These are phyloP conservation scores for Andrena bucephala DNA, from an alignment of 2,888 invertebrate species.

Conservation along the genomic window DNA sequence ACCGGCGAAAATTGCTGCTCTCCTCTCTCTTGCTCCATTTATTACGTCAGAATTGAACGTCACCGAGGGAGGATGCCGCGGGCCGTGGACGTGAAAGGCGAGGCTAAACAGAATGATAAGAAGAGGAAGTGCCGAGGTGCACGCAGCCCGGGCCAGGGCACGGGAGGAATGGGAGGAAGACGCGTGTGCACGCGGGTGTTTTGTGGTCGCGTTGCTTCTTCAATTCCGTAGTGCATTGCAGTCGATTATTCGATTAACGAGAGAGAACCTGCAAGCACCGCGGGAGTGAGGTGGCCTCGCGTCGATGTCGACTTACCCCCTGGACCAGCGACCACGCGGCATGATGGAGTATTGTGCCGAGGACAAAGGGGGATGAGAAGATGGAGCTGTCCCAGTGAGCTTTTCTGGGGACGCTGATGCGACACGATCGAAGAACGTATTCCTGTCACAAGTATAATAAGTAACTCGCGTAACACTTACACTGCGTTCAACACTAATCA, in stretches of 20 bases:
- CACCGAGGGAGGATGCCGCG: conserved; percentile 42
- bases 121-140: conserved; percentile 6
- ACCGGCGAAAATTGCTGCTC: conserved; percentile 51
- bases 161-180: background rate
- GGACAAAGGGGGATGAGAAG: background rate
- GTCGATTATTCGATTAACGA: conserved; percentile 88
- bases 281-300: conserved; percentile 93
- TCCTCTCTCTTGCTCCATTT: conserved; percentile 37
- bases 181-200: background rate
- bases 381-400: too few relatives aligned
- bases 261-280: conserved; percentile 95
- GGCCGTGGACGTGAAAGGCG: conserved; percentile 25
- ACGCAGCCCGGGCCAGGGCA: background rate
- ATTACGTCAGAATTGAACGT: conserved; percentile 54
- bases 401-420: too few relatives aligned
- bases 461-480: too few relatives aligned
- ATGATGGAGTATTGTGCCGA: background rate
- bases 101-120: conserved; percentile 27
- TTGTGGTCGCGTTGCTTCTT: conserved; percentile 88
- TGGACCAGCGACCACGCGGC: background rate
- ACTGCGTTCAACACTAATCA: too few relatives aligned
- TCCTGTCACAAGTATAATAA: too few relatives aligned
- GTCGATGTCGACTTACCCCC: conserved; percentile 74
- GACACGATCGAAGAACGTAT: too few relatives aligned
- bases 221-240: conserved; percentile 99